Percentiles rank a stretch among this genome's conserved stretches.
Conservation (phyloP, 1,140 invertebrate genomes). For the Euschistus heros region DNA sequence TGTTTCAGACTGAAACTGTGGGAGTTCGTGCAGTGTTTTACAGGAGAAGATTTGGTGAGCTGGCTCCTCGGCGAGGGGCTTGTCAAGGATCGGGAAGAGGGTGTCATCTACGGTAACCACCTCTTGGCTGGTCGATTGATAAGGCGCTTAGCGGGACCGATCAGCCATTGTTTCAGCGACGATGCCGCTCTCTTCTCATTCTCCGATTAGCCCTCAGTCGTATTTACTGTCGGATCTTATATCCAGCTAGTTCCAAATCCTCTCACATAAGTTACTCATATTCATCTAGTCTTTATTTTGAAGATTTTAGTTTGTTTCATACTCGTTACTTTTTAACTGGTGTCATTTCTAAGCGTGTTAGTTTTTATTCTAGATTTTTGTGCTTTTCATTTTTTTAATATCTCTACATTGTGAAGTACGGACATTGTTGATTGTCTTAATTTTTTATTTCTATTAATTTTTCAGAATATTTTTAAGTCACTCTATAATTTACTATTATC, state of each 20-base stretch:
- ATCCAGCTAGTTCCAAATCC: constrained; percentile 5
- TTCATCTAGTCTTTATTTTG: background rate
- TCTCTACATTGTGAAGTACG: too few species aligned
- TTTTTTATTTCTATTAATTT: too few species aligned
- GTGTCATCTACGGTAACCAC: constrained; percentile 67
- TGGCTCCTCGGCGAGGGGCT: constrained; percentile 76
- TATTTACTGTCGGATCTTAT: background rate
- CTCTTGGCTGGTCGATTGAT: constrained; percentile 73
- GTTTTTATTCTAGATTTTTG: too few species aligned
- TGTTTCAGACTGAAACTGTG: constrained; percentile 53
- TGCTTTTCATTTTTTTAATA: too few species aligned
- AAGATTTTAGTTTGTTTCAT: background rate
- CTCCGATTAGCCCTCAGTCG: background rate
- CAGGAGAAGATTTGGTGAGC: constrained; percentile 68
- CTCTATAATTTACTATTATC: too few species aligned
- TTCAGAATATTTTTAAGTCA: too few species aligned
- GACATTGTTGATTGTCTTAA: too few species aligned
- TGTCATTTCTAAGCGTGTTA: too few species aligned
- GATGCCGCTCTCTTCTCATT: constrained; percentile 21
- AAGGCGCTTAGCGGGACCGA: constrained; percentile 54
- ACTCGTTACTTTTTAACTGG: too few species aligned
- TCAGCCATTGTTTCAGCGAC: constrained; percentile 60
- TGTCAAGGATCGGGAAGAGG: constrained; percentile 60
- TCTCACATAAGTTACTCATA: background rate
- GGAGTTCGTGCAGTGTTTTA: constrained; percentile 66